Evolutionary conservation across 2,113 vertebrate genomes (phyloP), one percentile per base, ranked within the genome.

Genomic region (Panthera leo): DNA sequence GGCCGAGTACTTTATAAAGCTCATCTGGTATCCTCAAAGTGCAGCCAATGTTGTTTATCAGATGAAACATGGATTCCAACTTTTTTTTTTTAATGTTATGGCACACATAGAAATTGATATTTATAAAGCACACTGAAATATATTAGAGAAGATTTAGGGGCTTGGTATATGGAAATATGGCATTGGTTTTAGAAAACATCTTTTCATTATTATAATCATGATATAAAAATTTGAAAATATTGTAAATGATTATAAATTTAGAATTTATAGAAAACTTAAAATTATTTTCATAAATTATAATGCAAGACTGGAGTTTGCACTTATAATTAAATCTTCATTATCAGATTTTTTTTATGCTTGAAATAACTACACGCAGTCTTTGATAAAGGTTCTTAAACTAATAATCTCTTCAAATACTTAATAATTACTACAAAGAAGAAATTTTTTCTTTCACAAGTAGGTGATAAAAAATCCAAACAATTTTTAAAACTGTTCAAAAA

Each of bases 341-440:
- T 80, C 73, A 73, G n/a, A 76, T 14, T 12, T 86, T 73, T 73
- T 93, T 84, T 42, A 31, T 93, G 61, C 11, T 92, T 95, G 31
- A 93, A 75, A 95, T 85, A 94, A n/a, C 6, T 48, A 85, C 10
- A n/a, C 71, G 21, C 10, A 67, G 14, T 45, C 89, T 96, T 97
- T 71, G 6, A 80, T 68, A 8, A 51, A 83, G 45, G 55, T 58
- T 80, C 71, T 96, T 79, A 58, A 82, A 58, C 34, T 48, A 78
- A 68, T 21, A 53, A 75, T 82, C 31, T 34, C 51, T 79, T 93
- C 73, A 87, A 58, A 67, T 68, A 84, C n/a, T 92, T 95, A 89
- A 73, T 27, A 68, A 70, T 93, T 4, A 61, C 55, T 94, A 34
- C 36, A 15, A 93, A 89, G 21, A 51, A 86, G 61, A 85, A 78